Base-by-base conservation (phyloP, 2,888 invertebrate genomes). In the Euclidia mi region DNA sequence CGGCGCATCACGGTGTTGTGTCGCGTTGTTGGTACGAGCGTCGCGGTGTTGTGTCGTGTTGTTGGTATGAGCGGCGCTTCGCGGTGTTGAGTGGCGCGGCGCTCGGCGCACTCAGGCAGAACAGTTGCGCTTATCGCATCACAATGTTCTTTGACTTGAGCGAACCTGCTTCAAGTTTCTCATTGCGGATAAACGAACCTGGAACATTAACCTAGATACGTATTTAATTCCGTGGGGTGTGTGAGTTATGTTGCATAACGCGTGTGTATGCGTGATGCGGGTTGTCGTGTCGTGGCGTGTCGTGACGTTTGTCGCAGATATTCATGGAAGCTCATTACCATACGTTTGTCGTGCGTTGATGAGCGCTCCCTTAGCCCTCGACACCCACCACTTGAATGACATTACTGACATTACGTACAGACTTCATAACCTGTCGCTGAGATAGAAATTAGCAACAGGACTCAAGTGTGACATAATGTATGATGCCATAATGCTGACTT, bases 281-380 rank as follows among this genome's bases (percentile, higher is more conserved):
- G 14, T 34, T 42, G 46, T 34, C 14, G 6, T 6, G 12, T 10
- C 10, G 32, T n/a, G 32, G 7, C 12, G 12, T 34, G 3, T 11
- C 32, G 32, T 34, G 32, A 3, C 17, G 45, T 52, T 37, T 56
- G 57, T 40, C 37, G 34, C 46, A 35, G 45, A 62, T 56, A 58
- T 52, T 65, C 63, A 61, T 46, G 56, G 37, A 46, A 7, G 10
- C 44, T 56, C 35, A 57, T 67, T 51, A 63, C 43, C 51, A 62
- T 61, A 64, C 70, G 63, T 59, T 63, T 72, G 67, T 61, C 51
- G 42, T 52, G 41, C 45, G 47, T 56, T 65, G 71, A 68, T 59
- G 64, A 68, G 56, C 34, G 12, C 17, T 3, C 15, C 35, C 44
- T 45, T 40, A 38, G 6, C 41, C n/a, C n/a, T n/a, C 15, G 25